phyloP scores from a whole-genome alignment of 2,888 invertebrate genomes.

The Tromatobia lineatoria region DNA sequence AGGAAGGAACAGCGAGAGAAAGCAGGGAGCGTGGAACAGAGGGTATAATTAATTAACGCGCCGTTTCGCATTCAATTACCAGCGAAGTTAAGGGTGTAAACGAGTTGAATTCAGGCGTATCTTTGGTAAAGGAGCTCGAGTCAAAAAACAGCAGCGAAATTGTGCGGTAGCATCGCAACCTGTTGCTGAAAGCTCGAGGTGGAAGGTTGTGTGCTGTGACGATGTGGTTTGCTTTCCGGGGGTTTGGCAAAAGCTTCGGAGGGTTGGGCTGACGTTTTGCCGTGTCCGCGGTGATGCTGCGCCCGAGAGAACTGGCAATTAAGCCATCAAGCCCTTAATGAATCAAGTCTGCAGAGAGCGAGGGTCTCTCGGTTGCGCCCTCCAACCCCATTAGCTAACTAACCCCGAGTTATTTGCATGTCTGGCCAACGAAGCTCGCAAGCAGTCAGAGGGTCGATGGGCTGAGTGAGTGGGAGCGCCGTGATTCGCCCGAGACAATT shows the following conservation, averaged over 20 bases:
- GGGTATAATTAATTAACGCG: slow-evolving; percentile 82
- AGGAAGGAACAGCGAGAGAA: background rate
- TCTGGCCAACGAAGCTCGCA: slow-evolving; percentile 73
- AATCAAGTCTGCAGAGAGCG: slow-evolving; percentile 78
- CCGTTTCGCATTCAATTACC: slow-evolving; percentile 76
- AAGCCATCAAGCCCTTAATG: slow-evolving; percentile 85
- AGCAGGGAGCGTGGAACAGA: slow-evolving; percentile 63
- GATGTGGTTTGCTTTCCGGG: slow-evolving; percentile 65
- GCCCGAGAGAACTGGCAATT: slow-evolving; percentile 82
- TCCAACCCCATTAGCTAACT: slow-evolving; percentile 84
- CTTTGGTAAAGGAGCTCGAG: slow-evolving; percentile 16
- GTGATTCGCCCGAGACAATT: slow-evolving; percentile 84
- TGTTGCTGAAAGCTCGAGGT: slow-evolving; percentile 80
- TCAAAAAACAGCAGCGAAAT: slow-evolving; percentile 39
- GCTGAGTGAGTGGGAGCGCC: slow-evolving; percentile 64
- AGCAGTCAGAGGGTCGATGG: slow-evolving; percentile 27
- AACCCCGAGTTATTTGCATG: slow-evolving; percentile 85
- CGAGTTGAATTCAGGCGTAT: slow-evolving; percentile 77
- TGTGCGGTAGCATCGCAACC: slow-evolving; percentile 76
- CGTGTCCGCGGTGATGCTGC: slow-evolving; percentile 62
- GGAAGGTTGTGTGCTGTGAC: slow-evolving; percentile 56
- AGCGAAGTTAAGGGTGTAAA: slow-evolving; percentile 71
- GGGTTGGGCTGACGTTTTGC: slow-evolving; percentile 57
- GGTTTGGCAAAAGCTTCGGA: slow-evolving; percentile 48
- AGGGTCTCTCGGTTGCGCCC: slow-evolving; percentile 70